Evolutionary conservation across 2,113 vertebrate genomes (phyloP), one percentile per base, ranked within the genome.

Genomic region (Zootoca vivipara): DNA sequence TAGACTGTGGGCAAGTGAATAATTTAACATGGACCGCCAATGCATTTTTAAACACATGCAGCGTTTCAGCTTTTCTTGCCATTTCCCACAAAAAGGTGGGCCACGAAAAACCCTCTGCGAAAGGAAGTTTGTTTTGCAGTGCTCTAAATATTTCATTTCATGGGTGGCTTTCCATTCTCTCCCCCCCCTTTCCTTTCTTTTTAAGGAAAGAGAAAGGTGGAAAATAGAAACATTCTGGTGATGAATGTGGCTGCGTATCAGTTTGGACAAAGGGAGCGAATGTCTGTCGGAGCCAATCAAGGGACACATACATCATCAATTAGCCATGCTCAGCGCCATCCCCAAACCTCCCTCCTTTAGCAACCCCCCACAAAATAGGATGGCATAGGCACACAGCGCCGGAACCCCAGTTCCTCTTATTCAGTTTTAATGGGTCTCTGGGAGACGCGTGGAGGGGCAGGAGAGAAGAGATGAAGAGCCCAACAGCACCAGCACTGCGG

Each of bases 241-340:
- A 94, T 90, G 89, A 91, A 95, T 87, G 82, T 35, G 86, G 26
- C 75, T 1, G 35, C 69, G 83, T 82, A 94, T 93, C 92, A 58
- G 64, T 88, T 81, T 30, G 89, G 92, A 94, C 92, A 75, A 30
- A 38, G 86, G 79, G 70, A 87, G 92, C 87, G 84, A 86, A 87
- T 20, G 74, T 10, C 78, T 87, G 85, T 87, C 91, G 33, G 18
- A 77, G 85, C 78, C 89, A 87, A 94, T 93, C 82, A 77, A 85
- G 83, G 67, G 42, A 26, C 73, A 92, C 13, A 65, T 40, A 85
- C 69, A 91, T 93, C 92, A 93, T 9, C 1, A 0, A 82, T 90
- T 75, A 87, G 91, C 33, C 18, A 35, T 40, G 12, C 22, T 46
- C 52, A 56, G 3, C 3, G 80, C 72, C 81, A 82, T 15, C 80